A percentile compares a stretch with the other conserved stretches of the same genome.
Conservation (phyloP, 2,113 vertebrate species). For the Syrrhaptes paradoxus region DNA sequence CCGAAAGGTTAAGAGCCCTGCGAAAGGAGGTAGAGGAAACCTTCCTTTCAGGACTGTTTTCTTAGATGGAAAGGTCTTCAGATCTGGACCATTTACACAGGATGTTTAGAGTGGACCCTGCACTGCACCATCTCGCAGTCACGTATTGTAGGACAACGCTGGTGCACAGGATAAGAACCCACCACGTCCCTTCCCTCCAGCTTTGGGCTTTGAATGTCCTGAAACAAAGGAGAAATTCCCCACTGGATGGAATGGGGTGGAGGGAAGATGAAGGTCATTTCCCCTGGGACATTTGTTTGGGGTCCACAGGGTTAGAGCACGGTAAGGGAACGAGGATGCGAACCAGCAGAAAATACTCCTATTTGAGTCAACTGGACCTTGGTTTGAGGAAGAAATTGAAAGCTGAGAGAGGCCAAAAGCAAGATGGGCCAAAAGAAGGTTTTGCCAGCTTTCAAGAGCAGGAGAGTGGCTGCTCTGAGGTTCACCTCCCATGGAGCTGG, state of each 20-base stretch:
- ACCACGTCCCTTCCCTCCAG: background rate
- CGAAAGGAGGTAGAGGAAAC: background rate
- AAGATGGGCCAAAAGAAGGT: background rate
- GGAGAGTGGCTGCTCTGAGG: accelerated
- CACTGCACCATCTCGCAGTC: background rate
- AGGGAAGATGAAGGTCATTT: background rate
- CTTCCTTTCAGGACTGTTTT: background rate
- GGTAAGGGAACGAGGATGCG: background rate
- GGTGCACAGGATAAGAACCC: too few species aligned
- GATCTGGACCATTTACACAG: background rate
- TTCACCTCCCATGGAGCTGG: accelerated
- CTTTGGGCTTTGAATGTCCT: background rate
- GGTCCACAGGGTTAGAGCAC: too few species aligned
- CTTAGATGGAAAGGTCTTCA: background rate
- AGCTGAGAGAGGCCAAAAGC: background rate
- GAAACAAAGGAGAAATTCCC: background rate
- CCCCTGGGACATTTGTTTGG: background rate
- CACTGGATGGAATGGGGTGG: background rate
- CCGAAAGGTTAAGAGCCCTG: background rate
- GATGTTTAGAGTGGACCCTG: background rate
- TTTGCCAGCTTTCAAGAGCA: background rate
- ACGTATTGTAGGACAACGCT: accelerated
- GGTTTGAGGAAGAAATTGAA: background rate
- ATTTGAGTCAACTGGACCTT: background rate
- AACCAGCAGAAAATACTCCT: background rate